These are phyloP conservation scores for Trissolcus japonicus DNA, from an alignment of 2,888 invertebrate genomes.

Conservation along the genomic window DNA sequence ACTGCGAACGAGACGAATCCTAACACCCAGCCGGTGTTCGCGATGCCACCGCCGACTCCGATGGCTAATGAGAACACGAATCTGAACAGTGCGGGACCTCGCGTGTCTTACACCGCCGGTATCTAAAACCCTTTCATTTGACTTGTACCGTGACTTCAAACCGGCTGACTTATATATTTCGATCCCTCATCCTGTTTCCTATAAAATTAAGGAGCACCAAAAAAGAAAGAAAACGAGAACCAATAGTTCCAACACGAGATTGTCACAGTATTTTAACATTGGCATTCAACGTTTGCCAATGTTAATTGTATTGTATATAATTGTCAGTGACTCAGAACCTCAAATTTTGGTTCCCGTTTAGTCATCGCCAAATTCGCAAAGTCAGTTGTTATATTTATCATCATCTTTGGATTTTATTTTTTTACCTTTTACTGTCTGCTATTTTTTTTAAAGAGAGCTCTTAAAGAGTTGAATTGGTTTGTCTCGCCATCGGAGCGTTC, in stretches of 20 bases:
- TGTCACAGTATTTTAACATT: background rate
- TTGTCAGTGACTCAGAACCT: background rate
- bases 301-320: constrained; percentile 3
- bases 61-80: constrained; percentile 82
- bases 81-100: constrained; percentile 76
- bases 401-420: constrained; percentile 1
- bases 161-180: constrained; percentile 5
- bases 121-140: constrained; percentile 61
- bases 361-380: background rate
- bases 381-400: background rate
- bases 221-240: background rate
- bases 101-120: constrained; percentile 72
- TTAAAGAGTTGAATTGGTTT: background rate
- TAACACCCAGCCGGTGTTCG: constrained; percentile 80
- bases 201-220: background rate
- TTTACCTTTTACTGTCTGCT: background rate
- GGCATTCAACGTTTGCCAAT: background rate
- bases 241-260: background rate
- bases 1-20: constrained; percentile 77
- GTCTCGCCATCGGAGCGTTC: background rate
- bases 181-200: background rate
- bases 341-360: background rate
- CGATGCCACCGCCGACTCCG: constrained; percentile 79
- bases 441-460: background rate
- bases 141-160: constrained; percentile 44